A percentile compares a stretch with the other conserved stretches of the same genome.
These are phyloP conservation scores for Buteo buteo DNA, from an alignment of 2,113 vertebrate genomes.

Conservation along the genomic window DNA sequence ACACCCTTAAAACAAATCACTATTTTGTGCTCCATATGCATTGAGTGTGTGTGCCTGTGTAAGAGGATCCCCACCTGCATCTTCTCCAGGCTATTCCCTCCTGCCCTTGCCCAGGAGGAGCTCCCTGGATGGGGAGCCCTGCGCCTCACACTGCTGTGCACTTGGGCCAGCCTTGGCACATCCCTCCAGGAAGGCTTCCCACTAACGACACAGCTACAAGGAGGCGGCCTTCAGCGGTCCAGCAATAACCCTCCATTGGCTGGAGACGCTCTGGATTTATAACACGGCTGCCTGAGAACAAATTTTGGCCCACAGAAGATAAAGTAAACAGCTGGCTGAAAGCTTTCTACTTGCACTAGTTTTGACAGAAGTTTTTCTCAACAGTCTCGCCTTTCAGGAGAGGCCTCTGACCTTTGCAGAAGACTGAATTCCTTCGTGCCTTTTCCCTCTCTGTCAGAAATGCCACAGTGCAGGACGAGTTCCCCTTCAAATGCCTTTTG, in stretches of 20 bases:
- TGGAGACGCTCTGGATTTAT: background rate
- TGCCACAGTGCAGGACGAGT: rapidly evolving
- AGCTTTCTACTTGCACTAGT: background rate
- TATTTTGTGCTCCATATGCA: background rate
- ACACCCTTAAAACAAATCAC: constrained; percentile 2
- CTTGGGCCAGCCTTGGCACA: background rate
- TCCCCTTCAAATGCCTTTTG: background rate
- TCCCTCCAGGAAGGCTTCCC: background rate
- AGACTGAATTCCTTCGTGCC: background rate
- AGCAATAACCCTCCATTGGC: background rate
- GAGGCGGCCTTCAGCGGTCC: background rate
- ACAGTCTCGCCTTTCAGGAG: background rate
- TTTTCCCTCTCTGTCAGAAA: background rate
- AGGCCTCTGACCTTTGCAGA: background rate
- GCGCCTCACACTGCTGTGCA: background rate
- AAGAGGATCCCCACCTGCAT: background rate
- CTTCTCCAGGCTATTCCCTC: background rate
- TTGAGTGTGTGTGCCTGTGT: background rate
- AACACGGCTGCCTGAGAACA: background rate
- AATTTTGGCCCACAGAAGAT: background rate
- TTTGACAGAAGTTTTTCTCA: background rate
- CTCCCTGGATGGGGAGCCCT: background rate
- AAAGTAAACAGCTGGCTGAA: background rate
- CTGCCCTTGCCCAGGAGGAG: background rate
- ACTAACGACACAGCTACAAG: background rate